phyloP scores from a whole-genome alignment of 2,888 invertebrate genomes.

The Tipula confusa region DNA sequence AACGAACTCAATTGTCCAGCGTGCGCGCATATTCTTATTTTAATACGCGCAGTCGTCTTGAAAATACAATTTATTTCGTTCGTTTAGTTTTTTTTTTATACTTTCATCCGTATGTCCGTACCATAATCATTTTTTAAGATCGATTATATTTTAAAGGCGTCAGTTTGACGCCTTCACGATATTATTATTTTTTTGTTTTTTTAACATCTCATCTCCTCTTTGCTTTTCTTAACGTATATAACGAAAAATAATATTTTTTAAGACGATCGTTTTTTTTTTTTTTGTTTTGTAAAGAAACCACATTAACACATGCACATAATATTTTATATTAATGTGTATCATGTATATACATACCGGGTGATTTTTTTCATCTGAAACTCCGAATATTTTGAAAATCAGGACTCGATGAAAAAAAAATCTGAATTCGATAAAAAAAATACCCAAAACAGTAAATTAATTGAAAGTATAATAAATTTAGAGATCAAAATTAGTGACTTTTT shows the following conservation, averaged over 20 bases:
- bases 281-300: conserved; percentile 20
- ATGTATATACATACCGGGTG: not conserved
- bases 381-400: too few species aligned
- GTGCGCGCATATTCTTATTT: not conserved
- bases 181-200: conserved; percentile 14
- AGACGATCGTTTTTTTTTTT: not conserved
- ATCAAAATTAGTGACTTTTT: too few species aligned
- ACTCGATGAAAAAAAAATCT: too few species aligned
- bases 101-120: conserved; percentile 29
- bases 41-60: conserved; percentile 15
- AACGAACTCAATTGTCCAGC: conserved; percentile 29
- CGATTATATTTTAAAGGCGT: conserved; percentile 30
- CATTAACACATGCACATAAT: conserved; percentile 28
- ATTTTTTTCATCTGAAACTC: too few species aligned
- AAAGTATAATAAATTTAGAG: too few species aligned
- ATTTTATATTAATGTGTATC: not conserved
- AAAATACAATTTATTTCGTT: not conserved
- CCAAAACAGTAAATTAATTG: too few species aligned
- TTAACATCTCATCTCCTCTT: conserved; percentile 27
- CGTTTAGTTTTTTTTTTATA: conserved; percentile 5
- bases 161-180: conserved; percentile 29
- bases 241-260: conserved; percentile 12
- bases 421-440: too few species aligned
- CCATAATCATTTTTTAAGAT: conserved; percentile 27
- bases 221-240: not conserved